These are phyloP conservation scores for Saccopteryx leptura DNA, from an alignment of 2,113 vertebrate species.

Conservation along the genomic window DNA sequence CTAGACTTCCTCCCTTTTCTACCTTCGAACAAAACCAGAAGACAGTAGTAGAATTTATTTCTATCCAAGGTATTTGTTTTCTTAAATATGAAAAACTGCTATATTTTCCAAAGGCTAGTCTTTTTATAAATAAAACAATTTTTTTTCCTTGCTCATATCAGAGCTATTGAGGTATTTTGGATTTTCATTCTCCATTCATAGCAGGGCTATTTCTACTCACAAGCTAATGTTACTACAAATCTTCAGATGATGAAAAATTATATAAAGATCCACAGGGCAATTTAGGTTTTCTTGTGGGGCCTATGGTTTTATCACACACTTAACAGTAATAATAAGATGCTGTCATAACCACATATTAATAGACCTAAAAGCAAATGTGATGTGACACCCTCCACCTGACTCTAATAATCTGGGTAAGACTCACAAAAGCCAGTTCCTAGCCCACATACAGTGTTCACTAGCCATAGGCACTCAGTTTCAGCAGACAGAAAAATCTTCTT, in stretches of 20 bases:
- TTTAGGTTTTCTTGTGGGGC: neutral
- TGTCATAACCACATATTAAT: neutral
- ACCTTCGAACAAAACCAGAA: conserved; percentile 62
- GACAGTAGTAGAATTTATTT: conserved; percentile 57
- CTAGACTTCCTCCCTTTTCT: neutral
- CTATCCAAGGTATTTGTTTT: conserved; percentile 10
- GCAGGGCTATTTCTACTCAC: neutral
- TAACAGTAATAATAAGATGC: neutral
- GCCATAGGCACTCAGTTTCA: neutral
- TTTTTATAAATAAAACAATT: conserved; percentile 58
- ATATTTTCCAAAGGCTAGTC: conserved; percentile 11
- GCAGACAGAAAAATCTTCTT: neutral
- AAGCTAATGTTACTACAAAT: neutral
- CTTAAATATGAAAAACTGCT: neutral
- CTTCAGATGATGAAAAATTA: neutral
- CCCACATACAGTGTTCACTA: neutral
- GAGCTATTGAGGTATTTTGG: neutral
- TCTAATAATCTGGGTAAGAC: neutral
- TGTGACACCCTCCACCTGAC: neutral
- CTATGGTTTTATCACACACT: neutral
- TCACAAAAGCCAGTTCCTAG: neutral
- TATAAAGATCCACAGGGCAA: neutral
- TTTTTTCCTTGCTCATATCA: conserved; percentile 6
- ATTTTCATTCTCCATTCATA: conserved; percentile 46
- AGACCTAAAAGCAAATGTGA: neutral